A percentile compares a stretch with the other conserved stretches of the same genome.
Conservation (phyloP, 1,140 invertebrate species). For the Ridgeia piscesae region DNA sequence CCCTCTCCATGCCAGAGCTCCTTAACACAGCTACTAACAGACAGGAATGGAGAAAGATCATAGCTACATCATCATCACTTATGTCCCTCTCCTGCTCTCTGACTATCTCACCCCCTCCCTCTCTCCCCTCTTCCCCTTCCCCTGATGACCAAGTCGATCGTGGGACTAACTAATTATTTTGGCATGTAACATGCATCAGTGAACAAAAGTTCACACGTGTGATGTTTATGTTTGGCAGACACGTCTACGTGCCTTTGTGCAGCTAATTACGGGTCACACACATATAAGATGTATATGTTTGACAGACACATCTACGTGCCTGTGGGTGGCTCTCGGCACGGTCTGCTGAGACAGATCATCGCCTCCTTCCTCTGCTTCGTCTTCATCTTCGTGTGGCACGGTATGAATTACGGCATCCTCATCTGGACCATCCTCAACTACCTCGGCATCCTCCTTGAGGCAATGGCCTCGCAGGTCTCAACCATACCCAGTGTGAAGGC, state of each 20-base stretch:
- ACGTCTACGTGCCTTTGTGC: conserved; percentile 85
- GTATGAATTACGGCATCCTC: conserved; percentile 73
- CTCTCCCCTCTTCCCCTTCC: too few species aligned
- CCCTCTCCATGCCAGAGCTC: too few species aligned
- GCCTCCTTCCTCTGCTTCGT: conserved; percentile 78
- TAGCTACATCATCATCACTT: too few species aligned
- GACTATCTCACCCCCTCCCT: too few species aligned
- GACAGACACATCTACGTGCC: conserved; percentile 85
- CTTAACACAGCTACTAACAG: too few species aligned
- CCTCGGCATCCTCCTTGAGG: conserved; percentile 73
- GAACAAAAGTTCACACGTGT: too few species aligned
- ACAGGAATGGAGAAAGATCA: too few species aligned
- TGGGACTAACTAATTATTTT: too few species aligned
- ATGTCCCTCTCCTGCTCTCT: too few species aligned
- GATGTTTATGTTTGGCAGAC: conserved; percentile 73
- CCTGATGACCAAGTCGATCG: too few species aligned
- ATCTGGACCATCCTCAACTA: conserved; percentile 85
- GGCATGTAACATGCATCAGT: too few species aligned
- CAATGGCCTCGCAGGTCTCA: conserved; percentile 61
- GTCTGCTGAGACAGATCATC: conserved; percentile 64
- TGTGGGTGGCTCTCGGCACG: conserved; percentile 59
- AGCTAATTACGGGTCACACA: too few species aligned
- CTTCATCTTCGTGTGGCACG: conserved; percentile 91
- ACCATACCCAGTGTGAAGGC: conserved; percentile 25
- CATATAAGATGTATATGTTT: conserved; percentile 52